Evolutionary conservation across 2,797 vertebrate species (phyloP), one percentile per base, ranked within the genome.

Genomic region (Pteronotus mesoamericanus): DNA sequence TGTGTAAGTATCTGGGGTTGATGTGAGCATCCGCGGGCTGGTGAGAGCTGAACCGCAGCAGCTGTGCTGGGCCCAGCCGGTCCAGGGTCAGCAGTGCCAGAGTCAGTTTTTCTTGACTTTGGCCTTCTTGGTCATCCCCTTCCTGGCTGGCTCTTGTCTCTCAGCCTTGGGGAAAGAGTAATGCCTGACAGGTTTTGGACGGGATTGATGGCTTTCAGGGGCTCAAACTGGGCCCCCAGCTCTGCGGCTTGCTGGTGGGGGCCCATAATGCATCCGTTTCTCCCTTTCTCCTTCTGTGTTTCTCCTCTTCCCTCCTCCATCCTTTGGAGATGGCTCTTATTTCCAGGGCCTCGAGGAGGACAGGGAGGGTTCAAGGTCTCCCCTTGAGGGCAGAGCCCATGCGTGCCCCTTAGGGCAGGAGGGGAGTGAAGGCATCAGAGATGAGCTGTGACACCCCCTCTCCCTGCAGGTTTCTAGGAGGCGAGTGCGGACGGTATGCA

Each of bases 401-500:
- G 59, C 12, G 9, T 14, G 21, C 32, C 34, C 68, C 26, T 21
- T 55, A 53, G 95, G 75, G 61, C 87, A 66, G 80, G n/a, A 75
- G 69, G 34, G 64, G 22, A 51, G 86, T 15, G 51, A 32, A 59
- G 59, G 78, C n/a, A 14, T 66, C 4, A 10, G 39, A 26, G 59
- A 37, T 87, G 61, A 87, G 48, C 86, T 24, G 5, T 79, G 84
- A 59, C 18, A 18, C 24, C 78, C 26, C 86, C 85, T 51, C 84
- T 66, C 37, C 32, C 0, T 4, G 1, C 97, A 99, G 99, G 99
- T 99, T 98, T 98, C 98, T 99, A 99, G 99, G 99, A 99, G 99
- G 99, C 98, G 99, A 99, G 99, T 98, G 99, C 98, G 99, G 99
- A 99, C 99, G 99, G 99, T 99, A 99, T 99, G 99, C 99, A 99